Evolutionary conservation across 1,140 invertebrate genomes (phyloP), one percentile per base, ranked within the genome.

Genomic region (Conopomorpha cramerella): DNA sequence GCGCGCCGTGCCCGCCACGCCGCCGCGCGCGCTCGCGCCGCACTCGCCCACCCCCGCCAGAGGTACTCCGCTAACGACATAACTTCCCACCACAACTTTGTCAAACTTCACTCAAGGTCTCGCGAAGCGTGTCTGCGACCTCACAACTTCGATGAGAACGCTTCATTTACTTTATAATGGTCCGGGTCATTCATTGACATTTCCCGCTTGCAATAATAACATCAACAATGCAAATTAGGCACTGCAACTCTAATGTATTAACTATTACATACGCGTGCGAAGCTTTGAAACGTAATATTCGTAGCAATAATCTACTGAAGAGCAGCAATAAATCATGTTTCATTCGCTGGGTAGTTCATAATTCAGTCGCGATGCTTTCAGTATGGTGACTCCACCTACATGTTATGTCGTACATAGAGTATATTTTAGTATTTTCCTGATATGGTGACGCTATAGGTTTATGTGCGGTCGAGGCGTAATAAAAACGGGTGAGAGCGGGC

Each of bases 1-100:
- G 18, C 77, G 88, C 3, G 81, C 88, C 1, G 85, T 89, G 29
- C 84, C 73, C 36, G 81, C 74, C 28, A 71, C 67, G 57, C 58
- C 58, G 45, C 70, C 67, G 3, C 70, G 33, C 73, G 77, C 16
- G 71, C 77, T 60, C 58, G 73, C 51, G 39, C 70, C 49, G 44
- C 70, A 47, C 58, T 72, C 78, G 51, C 61, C 51, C 80, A n/a
- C n/a, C n/a, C 81, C 39, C 84, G 80, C 80, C 64, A 84, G 87
- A 84, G 89, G 89, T 91, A 71, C 55, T 28, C 27, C 12, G 28
- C 19, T 6, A 23, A 23, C 19, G 10, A 23, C 19, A 23, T 23
- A 6, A n/a, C 19, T 6, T 6, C 19, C 19, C 4, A 23, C 19
- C 19, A 4, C 19, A 23, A 23, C 19, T 23, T 23, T 23, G 19